Evolutionary conservation across 2,113 vertebrate species (phyloP).

Genomic region (Meleagris gallopavo): DNA sequence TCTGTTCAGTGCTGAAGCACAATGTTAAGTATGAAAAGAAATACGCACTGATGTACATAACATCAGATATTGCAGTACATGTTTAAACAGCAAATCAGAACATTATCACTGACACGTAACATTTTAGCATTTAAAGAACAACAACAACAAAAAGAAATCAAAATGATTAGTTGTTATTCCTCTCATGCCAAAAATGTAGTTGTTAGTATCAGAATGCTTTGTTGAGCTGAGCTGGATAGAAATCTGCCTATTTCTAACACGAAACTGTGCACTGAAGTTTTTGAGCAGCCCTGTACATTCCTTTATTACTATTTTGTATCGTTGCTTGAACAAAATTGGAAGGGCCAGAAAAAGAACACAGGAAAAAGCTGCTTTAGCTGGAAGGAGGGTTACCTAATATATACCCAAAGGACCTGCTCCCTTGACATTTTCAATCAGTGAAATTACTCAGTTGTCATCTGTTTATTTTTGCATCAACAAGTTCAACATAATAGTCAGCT

Average conservation of each 20-base stretch:
- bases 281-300: not conserved
- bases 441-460: conserved; percentile 20
- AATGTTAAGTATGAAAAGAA: not conserved
- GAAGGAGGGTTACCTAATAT: conserved; percentile 43
- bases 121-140: not conserved
- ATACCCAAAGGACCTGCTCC: conserved; percentile 42
- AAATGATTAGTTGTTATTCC: conserved; percentile 3
- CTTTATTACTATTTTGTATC: not conserved
- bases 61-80: too few relatives aligned
- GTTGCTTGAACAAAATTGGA: not conserved
- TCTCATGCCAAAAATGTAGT: conserved; percentile 2
- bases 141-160: conserved; percentile 25
- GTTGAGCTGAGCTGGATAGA: conserved; percentile 1
- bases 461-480: conserved; percentile 46
- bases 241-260: not conserved
- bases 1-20: not conserved
- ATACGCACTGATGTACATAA: not conserved
- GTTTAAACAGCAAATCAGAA: conserved; percentile 16
- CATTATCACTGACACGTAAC: not conserved
- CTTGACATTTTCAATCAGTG: conserved; percentile 37
- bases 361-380: not conserved
- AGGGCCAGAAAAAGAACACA: not conserved
- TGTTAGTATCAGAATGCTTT: not conserved
- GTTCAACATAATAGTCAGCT: not conserved
- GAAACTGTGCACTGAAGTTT: not conserved